Evolutionary conservation across 37 sponge, comb jelly and placozoan species (phyloP).

Genomic region (Spongilla lacustris): DNA sequence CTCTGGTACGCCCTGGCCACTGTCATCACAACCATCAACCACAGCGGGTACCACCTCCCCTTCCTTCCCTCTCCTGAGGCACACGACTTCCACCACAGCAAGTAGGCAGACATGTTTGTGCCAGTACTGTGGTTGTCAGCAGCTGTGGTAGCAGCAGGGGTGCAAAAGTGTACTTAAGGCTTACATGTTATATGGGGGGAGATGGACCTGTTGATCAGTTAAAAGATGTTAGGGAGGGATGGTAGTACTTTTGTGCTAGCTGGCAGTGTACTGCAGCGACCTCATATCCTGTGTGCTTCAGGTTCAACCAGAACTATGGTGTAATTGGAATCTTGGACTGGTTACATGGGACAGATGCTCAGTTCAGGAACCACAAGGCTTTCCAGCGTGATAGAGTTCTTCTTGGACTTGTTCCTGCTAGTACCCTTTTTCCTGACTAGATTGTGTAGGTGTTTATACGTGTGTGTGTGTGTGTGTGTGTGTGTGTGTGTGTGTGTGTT

Average conservation of each 20-base stretch:
- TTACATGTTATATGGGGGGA: no score
- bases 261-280: no score
- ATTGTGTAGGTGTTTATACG: neutral
- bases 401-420: constrained; percentile 63
- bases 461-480: neutral
- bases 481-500: neutral
- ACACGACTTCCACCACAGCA: constrained; percentile 89
- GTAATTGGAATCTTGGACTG: constrained; percentile 87
- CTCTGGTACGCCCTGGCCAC: constrained; percentile 64
- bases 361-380: constrained; percentile 58
- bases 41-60: constrained; percentile 94
- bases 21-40: constrained; percentile 51
- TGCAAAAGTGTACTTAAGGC: no score
- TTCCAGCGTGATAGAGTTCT: constrained; percentile 74
- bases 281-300: constrained; percentile 5
- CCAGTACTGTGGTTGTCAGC: neutral
- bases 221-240: no score
- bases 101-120: constrained; percentile 27
- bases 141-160: no score
- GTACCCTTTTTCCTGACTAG: constrained; percentile 49
- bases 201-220: no score
- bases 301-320: constrained; percentile 93
- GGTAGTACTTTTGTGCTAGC: no score
- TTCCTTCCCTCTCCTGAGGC: constrained; percentile 78
- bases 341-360: constrained; percentile 81